A percentile compares a stretch with the other conserved stretches of the same genome.
These are phyloP conservation scores for Anthrax anthrax DNA, from an alignment of 2,888 invertebrate species.

Conservation along the genomic window DNA sequence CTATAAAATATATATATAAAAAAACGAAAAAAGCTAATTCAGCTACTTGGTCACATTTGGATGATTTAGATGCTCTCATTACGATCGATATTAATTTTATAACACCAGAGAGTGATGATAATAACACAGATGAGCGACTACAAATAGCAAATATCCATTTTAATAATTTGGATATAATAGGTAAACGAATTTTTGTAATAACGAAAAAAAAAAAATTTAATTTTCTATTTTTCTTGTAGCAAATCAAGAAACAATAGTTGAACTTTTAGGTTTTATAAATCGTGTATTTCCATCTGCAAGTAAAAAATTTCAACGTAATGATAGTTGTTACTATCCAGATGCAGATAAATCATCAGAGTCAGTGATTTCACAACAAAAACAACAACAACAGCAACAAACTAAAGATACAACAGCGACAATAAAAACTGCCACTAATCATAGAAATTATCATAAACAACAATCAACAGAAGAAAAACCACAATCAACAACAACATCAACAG, in stretches of 20 bases:
- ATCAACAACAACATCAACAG: conserved; percentile 15
- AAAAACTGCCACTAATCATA: background rate
- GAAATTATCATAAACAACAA: conserved; percentile 7
- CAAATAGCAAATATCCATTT: conserved; percentile 81
- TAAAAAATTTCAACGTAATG: too few relatives aligned
- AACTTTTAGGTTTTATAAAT: conserved; percentile 76
- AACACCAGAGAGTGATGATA: conserved; percentile 26
- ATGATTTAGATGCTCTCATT: conserved; percentile 56
- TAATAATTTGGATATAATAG: conserved; percentile 88
- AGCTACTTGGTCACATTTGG: conserved; percentile 21
- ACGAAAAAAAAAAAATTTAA: too few relatives aligned
- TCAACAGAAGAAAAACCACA: background rate
- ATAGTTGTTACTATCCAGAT: too few relatives aligned
- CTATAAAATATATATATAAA: background rate
- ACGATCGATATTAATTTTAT: conserved; percentile 71
- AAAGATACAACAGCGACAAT: background rate
- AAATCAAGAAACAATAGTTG: conserved; percentile 90
- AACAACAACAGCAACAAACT: conserved; percentile 12
- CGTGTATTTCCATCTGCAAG: conserved; percentile 44
- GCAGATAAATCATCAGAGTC: background rate
- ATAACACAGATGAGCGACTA: conserved; percentile 37
- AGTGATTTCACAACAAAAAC: background rate
- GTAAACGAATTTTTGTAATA: conserved; percentile 34
- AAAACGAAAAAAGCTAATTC: conserved; percentile 16
- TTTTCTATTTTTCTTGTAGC: conserved; percentile 39